Percentiles rank a stretch among this genome's conserved stretches.
phyloP scores from a whole-genome alignment of 2,797 vertebrate species.

The Gymnocypris eckloni region DNA sequence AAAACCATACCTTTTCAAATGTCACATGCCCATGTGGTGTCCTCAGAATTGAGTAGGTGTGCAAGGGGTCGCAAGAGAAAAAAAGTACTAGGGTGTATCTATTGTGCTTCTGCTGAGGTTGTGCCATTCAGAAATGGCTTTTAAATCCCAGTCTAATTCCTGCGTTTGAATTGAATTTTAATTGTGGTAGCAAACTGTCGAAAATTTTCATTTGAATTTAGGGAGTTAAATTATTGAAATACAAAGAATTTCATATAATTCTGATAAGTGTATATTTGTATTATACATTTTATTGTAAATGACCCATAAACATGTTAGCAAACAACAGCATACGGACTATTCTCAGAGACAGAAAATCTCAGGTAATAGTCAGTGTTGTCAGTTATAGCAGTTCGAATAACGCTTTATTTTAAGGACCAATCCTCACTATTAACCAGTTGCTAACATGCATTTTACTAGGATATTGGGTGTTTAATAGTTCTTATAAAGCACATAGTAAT shows the following conservation, averaged over 20 bases:
- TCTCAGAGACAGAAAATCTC: too few species aligned
- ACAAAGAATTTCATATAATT: background rate
- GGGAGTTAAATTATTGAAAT: background rate
- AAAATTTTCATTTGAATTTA: background rate
- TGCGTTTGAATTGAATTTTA: conserved; percentile 15
- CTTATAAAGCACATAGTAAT: background rate
- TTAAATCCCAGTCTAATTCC: conserved; percentile 1
- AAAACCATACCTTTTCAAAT: conserved; percentile 35
- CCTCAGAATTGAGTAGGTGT: background rate
- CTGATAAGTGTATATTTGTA: too few species aligned
- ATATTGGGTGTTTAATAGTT: too few species aligned
- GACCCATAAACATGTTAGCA: too few species aligned
- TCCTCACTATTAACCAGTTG: too few species aligned
- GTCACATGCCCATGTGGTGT: conserved; percentile 1
- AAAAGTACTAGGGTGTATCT: background rate
- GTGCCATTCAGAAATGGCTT: background rate
- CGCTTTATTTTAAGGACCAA: too few species aligned
- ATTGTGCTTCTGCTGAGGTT: background rate
- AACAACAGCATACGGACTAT: too few species aligned
- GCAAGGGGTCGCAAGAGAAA: background rate
- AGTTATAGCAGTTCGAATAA: too few species aligned
- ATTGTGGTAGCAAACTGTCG: background rate
- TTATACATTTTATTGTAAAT: too few species aligned
- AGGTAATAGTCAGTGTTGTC: too few species aligned
- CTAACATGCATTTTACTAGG: too few species aligned